Base-by-base conservation (phyloP, 2,888 invertebrate species). In the Lysandra bellargus region DNA sequence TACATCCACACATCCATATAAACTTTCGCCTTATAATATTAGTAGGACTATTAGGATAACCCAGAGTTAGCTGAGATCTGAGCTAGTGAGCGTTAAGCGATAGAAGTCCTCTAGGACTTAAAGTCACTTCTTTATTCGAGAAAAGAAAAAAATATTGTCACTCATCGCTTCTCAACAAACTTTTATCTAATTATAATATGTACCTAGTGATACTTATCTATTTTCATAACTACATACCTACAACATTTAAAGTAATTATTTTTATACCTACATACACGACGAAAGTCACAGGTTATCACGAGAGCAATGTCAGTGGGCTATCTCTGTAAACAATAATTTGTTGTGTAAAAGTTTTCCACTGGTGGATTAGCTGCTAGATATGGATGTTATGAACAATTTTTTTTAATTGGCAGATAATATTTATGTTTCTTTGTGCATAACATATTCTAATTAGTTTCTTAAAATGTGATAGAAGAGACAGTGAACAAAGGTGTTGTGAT, bases 331-430 rank as follows among this genome's bases (percentile, higher is more conserved):
- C 30, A 64, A 64, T n/a, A 64, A 37, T 69, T 64, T 69, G 69
- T 69, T 69, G 33, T 5, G 6, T 69, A 33, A 69, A 69, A 69
- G 33, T 69, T 69, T 69, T 69, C 69, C 69, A 69, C 33, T 69
- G 69, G 69, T 14, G 69, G 69, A 69, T 69, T 69, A 69, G 69
- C 69, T 37, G 37, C 69, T 33, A 69, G 69, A 69, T 69, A 69
- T 69, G 69, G 33, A 69, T 69, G 69, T 33, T 69, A 49, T 49
- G 49, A 17, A 44, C 44, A 75, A 75, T 23, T 49, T 75, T 49
- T 75, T 75, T 75, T 14, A 17, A 23, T 1, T 5, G 5, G 74
- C n/a, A 17, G 74, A 61, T 61, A n/a, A 61, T 23, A 23, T 23
- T 61, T 7, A 61, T 23, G n/a, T 23, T 7, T 6, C 1, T 61